These are phyloP conservation scores for Macrophya alboannulata DNA, from an alignment of 2,888 invertebrate genomes.

Conservation along the genomic window DNA sequence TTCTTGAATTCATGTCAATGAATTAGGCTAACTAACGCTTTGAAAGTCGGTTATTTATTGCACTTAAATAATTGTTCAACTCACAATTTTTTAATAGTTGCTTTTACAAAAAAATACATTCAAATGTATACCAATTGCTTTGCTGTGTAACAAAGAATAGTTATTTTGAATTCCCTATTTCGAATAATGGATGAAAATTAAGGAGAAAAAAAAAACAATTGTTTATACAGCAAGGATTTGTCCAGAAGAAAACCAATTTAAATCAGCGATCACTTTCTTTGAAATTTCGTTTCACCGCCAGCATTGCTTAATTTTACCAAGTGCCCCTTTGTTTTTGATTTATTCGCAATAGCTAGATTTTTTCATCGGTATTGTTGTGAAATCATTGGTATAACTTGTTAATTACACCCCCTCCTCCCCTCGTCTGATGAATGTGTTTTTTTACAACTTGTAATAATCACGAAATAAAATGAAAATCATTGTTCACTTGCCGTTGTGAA, in stretches of 20 bases:
- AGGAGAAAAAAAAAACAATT: background rate
- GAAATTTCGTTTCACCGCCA: slow-evolving; percentile 33
- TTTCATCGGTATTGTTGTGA: background rate
- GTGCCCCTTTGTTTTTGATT: background rate
- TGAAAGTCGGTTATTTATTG: background rate
- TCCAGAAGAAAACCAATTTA: background rate
- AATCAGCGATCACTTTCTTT: slow-evolving; percentile 40
- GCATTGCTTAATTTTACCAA: slow-evolving; percentile 40
- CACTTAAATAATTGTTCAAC: slow-evolving; percentile 5
- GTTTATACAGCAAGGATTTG: background rate
- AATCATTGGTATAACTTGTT: background rate
- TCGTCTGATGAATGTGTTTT: slow-evolving; percentile 8
- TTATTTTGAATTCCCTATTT: background rate
- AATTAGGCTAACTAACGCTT: background rate
- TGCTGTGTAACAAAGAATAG: background rate
- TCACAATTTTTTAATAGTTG: background rate
- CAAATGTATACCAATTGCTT: background rate
- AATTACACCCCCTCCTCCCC: background rate
- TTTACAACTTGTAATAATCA: background rate
- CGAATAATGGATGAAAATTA: background rate
- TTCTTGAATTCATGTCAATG: background rate
- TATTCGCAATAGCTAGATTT: background rate
- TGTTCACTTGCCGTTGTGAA: slow-evolving; percentile 33
- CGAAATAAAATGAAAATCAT: background rate
- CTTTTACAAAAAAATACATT: background rate